Evolutionary conservation across 2,113 vertebrate genomes (phyloP).

Genomic region (Mus pahari): DNA sequence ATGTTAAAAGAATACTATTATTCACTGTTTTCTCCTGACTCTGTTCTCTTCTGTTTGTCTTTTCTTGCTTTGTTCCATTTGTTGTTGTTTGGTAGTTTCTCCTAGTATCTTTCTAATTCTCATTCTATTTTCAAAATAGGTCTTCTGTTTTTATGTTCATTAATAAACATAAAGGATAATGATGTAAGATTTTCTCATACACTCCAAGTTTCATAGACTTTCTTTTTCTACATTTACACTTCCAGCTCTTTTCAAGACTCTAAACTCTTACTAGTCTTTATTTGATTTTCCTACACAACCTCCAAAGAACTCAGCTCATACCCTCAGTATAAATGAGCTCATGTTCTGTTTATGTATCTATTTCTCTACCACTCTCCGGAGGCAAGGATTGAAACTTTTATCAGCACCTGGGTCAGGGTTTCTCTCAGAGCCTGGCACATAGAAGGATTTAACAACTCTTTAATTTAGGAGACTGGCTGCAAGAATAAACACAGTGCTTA

Average conservation of each 20-base stretch:
- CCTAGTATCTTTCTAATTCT: background rate
- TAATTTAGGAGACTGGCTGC: background rate
- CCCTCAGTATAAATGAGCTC: background rate
- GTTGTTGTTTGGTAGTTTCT: background rate
- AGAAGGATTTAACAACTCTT: background rate
- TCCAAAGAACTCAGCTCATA: background rate
- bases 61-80: background rate
- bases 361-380: background rate
- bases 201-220: background rate
- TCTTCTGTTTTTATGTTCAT: background rate
- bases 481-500: conserved; percentile 36
- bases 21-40: background rate
- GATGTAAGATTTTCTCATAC: background rate
- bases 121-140: conserved; percentile 23
- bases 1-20: background rate
- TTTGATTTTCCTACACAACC: background rate
- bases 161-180: background rate
- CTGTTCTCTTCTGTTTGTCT: background rate
- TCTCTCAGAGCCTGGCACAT: background rate
- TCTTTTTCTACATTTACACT: background rate
- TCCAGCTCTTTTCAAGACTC: background rate
- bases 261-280: background rate
- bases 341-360: background rate
- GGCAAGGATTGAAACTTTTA: background rate
- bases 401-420: background rate